A percentile compares a stretch with the other conserved stretches of the same genome.
Conservation (phyloP, 2,113 vertebrate genomes). For the Cinclus mexicanus region DNA sequence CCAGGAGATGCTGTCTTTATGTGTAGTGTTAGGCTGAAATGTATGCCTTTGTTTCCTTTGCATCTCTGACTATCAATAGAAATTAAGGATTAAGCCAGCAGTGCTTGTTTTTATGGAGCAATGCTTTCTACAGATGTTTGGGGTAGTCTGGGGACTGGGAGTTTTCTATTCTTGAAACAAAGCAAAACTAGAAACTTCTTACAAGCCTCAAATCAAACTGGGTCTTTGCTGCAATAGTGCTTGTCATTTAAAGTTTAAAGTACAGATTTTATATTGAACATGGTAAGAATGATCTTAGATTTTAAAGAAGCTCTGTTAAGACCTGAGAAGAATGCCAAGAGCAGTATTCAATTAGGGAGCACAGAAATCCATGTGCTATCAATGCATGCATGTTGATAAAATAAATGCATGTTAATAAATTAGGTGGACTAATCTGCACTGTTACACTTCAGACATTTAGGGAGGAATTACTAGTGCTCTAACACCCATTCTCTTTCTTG, state of each 20-base stretch:
- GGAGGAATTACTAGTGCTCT: not conserved
- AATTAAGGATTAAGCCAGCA: not conserved
- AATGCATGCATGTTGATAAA: no score
- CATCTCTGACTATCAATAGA: slow-evolving; percentile 9
- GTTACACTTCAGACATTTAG: not conserved
- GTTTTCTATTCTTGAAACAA: not conserved
- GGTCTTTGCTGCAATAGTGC: not conserved
- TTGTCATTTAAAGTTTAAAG: not conserved
- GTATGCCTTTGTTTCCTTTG: not conserved
- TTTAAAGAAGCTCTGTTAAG: not conserved
- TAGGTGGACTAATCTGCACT: not conserved
- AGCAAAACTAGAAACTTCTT: not conserved
- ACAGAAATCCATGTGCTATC: not conserved
- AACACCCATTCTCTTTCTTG: not conserved
- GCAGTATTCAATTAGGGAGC: not conserved
- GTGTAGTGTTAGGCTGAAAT: not conserved
- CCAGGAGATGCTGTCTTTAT: not conserved
- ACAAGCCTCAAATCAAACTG: not conserved
- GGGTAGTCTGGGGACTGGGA: not conserved
- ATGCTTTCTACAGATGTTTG: not conserved
- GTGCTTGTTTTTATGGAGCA: not conserved
- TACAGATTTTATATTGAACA: not conserved
- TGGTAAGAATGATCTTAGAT: not conserved
- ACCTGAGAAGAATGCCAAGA: not conserved
- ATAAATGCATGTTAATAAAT: not conserved